A percentile compares a stretch with the other conserved stretches of the same genome.
phyloP scores from a whole-genome alignment of 2,113 vertebrate species.

The Raja brachyura region DNA sequence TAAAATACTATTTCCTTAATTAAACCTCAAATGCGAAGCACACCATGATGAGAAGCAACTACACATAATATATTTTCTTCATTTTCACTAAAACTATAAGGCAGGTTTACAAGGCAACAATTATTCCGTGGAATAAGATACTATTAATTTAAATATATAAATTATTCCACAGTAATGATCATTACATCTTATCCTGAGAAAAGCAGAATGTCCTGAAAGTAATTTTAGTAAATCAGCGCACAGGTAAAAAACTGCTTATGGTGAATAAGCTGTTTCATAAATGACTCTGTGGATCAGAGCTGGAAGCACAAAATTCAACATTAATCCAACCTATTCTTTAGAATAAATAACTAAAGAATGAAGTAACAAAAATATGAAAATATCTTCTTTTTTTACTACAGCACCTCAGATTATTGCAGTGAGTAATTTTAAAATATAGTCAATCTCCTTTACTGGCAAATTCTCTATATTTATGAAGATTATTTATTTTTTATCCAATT shows the following conservation, averaged over 20 bases:
- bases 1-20: not conserved
- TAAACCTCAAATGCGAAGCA: not conserved
- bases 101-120: not conserved
- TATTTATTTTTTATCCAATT: not conserved
- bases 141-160: not conserved
- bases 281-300: not conserved
- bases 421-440: not conserved
- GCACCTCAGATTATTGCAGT: not conserved
- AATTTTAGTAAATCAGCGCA: slow-evolving; percentile 9
- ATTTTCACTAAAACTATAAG: slow-evolving; percentile 3
- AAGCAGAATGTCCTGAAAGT: not conserved
- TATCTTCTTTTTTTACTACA: not conserved
- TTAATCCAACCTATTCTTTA: not conserved
- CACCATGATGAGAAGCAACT: not conserved
- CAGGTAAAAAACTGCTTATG: not conserved
- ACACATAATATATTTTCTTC: not conserved
- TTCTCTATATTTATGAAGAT: not conserved
- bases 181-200: not conserved
- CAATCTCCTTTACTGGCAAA: not conserved
- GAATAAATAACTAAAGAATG: not conserved
- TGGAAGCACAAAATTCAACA: not conserved
- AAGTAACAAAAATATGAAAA: not conserved
- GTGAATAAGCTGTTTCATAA: not conserved
- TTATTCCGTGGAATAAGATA: not conserved
- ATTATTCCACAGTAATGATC: not conserved